Base-by-base conservation (phyloP, 2,888 invertebrate species). In the Ecdyonurus torrentis region DNA sequence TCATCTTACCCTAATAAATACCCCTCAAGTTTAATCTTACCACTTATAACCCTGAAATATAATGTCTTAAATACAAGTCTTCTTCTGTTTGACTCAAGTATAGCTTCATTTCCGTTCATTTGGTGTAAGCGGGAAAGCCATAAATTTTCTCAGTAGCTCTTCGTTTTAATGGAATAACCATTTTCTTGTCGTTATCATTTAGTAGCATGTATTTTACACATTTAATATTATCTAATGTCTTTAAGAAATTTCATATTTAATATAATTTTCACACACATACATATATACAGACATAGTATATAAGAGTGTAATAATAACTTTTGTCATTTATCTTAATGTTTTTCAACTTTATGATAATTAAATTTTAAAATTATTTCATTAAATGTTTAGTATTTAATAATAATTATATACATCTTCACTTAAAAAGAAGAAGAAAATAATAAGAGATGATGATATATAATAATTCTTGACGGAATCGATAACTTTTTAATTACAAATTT, bases 101-200 rank as follows among this genome's bases (percentile, higher is more conserved):
- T 20, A 55, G 55, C 55, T 55, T 55, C 55, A 55, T 55, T 55
- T 55, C 55, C 55, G 55, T 55, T 55, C 55, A 55, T 55, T 55
- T 55, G 55, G 7, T 55, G 55, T 22, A 22, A 55, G 55, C 55
- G 55, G 55, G 55, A 55, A 55, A 55, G n/a, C 55, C 55, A 55
- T 55, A 55, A 55, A 55, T 55, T 55, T 20, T 22, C 37, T 10
- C 37, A 10, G 37, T 37, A 15, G n/a, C n/a, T n/a, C 37, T 37
- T 37, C 37, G 37, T 37, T 15, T 37, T 37, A 37, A 37, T 37
- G 37, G 37, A 37, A 37, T 37, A 37, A 37, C 37, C 37, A 37
- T 37, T 15, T 37, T 37, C 7, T 37, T 10, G 37, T 37, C 5
- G 37, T 37, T 37, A 37, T 37, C 37, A 15, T 37, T 10, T 15